Conservation (phyloP, 2,797 vertebrate species). For the Malurus leucopterus region DNA sequence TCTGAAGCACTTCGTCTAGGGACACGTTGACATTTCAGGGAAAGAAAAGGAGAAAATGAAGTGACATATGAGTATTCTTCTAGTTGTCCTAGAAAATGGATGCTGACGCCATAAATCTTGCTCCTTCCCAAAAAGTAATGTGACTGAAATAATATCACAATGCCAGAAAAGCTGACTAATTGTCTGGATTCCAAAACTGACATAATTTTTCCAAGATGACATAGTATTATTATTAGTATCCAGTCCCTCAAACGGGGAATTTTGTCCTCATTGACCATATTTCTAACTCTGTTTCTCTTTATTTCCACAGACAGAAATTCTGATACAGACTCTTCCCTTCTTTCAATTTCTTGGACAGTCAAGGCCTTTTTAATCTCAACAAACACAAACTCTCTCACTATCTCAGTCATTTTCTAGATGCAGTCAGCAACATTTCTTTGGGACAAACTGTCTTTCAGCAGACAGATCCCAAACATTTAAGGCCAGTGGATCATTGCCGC, state of each 20-base stretch:
- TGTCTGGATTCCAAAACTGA: neutral
- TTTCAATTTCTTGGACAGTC: neutral
- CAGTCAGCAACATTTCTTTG: neutral
- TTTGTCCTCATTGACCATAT: neutral
- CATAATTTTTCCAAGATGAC: slow-evolving; percentile 19
- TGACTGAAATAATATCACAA: neutral
- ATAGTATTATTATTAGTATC: neutral
- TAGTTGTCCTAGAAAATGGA: slow-evolving; percentile 19
- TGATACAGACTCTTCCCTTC: neutral
- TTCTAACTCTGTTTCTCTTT: neutral
- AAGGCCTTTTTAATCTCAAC: neutral
- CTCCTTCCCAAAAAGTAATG: slow-evolving; percentile 6
- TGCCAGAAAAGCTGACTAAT: slow-evolving; percentile 26
- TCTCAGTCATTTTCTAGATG: neutral
- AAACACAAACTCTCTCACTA: neutral
- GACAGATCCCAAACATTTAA: neutral
- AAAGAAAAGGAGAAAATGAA: neutral
- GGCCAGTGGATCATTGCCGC: neutral
- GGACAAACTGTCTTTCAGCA: neutral
- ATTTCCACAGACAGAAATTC: neutral
- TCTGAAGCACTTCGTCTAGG: neutral
- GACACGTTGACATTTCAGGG: neutral
- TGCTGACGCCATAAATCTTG: neutral
- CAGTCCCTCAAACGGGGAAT: neutral
- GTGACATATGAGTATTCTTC: neutral